Base-by-base conservation (phyloP, 2,797 vertebrate genomes). In the Sebastes minor region DNA sequence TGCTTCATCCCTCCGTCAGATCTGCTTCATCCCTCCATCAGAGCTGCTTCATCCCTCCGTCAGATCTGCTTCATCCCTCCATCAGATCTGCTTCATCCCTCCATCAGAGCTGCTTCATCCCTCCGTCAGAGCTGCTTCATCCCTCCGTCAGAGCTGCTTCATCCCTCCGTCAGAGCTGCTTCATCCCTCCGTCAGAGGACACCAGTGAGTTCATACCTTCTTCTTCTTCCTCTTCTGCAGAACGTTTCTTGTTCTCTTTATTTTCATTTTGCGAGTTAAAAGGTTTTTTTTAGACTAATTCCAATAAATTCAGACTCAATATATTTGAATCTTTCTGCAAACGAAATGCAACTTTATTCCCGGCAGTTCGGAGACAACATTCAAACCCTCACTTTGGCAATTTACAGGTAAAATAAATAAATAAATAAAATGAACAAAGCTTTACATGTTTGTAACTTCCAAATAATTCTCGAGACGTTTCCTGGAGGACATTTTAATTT, bases 171-270 rank as follows among this genome's bases (percentile, higher is more conserved):
- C 66, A 12, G 32, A 56, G 46, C 55, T 20, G 9, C 28, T 33
- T 11, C 71, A n/a, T 16, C 16, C 8, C 56, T 60, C 46, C 66
- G 55, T 2, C 65, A 53, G 27, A 32, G 30, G 12, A 25, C 1
- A 76, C 30, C 27, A 84, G 79, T 84, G 27, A 66, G 76, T 76
- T 30, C 63, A 16, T 35, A 11, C 8, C 3, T 52, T 30, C 28
- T 60, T 27, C n/a, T 42, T 63, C 14, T n/a, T 11, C 53, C 13
- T 42, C 38, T 14, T 42, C 53, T 55, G 53, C 53, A 55, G 53
- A 22, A 55, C 10, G 10, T 55, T 53, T 22, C 14, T 7, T 46
- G 6, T 46, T 16, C 42, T 46, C 42, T 18, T 46, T 18, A 46
- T 46, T 46, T 46, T 46, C 42, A 46, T 46, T 46, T 46, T 16